These are phyloP conservation scores for Abscondita cerata DNA, from an alignment of 2,888 invertebrate species.

Conservation along the genomic window DNA sequence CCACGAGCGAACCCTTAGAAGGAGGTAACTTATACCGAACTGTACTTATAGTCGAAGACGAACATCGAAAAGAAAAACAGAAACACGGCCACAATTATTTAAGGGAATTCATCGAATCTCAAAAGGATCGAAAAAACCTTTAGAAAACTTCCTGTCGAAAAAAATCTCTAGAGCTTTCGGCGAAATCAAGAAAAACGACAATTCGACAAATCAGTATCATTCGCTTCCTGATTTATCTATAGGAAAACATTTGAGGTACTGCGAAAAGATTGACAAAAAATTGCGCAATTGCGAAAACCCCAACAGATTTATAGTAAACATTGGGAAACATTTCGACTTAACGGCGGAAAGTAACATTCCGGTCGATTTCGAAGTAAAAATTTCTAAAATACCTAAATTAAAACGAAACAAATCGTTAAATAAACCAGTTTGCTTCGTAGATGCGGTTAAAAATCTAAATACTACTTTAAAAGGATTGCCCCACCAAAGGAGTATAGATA, in stretches of 20 bases:
- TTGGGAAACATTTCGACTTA: conserved; percentile 58
- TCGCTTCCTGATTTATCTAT: conserved; percentile 75
- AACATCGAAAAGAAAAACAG: conserved; percentile 39
- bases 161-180: conserved; percentile 57
- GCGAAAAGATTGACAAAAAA: conserved; percentile 75
- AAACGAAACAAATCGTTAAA: conserved; percentile 38
- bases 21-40: conserved; percentile 52
- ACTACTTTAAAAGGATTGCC: conserved; percentile 44
- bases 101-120: conserved; percentile 55
- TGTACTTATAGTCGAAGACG: conserved; percentile 49
- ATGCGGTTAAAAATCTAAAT: conserved; percentile 54
- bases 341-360: conserved; percentile 52
- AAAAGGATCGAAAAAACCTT: conserved; percentile 55
- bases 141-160: conserved; percentile 57
- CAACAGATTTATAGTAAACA: conserved; percentile 58
- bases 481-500: conserved; percentile 25
- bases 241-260: conserved; percentile 72
- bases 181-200: conserved; percentile 60
- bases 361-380: conserved; percentile 58
- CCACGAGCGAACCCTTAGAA: conserved; percentile 36
- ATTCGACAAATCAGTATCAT: conserved; percentile 68
- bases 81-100: conserved; percentile 57
- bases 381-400: conserved; percentile 55
- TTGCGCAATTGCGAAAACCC: conserved; percentile 60
- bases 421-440: conserved; percentile 45